Base-by-base conservation (phyloP, 2,888 invertebrate genomes). In the Phrixothrix hirtus region DNA sequence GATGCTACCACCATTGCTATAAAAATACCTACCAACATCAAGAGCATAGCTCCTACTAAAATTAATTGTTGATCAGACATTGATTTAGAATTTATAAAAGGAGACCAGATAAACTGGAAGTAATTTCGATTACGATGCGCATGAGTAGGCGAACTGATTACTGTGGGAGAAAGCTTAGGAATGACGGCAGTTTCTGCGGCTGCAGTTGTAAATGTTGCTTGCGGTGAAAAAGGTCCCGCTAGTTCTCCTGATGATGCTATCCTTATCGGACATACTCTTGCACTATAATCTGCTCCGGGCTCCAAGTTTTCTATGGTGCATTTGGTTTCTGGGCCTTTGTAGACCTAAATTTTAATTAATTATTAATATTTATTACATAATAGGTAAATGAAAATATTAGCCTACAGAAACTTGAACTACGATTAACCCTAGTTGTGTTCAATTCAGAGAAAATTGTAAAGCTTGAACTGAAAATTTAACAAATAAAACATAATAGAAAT, bases 241-340 rank as follows among this genome's bases (percentile, higher is more conserved):
- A 89, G 79, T 64, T 82, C 81, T 32, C 77, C 78, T 29, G 82
- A 81, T 41, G 77, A 77, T 63, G 81, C 78, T 45, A 81, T 74
- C 36, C 93, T 83, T 65, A 92, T 83, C 16, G 88, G 86, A 76
- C 88, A 87, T 58, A 93, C 90, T 45, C 92, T 84, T 65, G 88
- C 84, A 65, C 78, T 77, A 77, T 92, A 92, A 71, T 89, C 88
- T 45, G 82, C 82, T 65, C 88, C 88, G 41, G 86, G 80, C 65
- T 88, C 86, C 70, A 93, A 80, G 70, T 86, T 84, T 76, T 82
- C 79, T 72, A 87, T 75, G 72, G 79, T 79, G 71, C 79, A 83
- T 75, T 80, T 81, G 48, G 82, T 78, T 62, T 83, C 85, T 53
- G 77, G 67, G 46, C 88, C 88, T 64, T 81, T 79, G 74, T 87